Percentiles rank a stretch among this genome's conserved stretches.
These are phyloP conservation scores for Nemotelus nigrinus DNA, from an alignment of 2,888 invertebrate species.

Conservation along the genomic window DNA sequence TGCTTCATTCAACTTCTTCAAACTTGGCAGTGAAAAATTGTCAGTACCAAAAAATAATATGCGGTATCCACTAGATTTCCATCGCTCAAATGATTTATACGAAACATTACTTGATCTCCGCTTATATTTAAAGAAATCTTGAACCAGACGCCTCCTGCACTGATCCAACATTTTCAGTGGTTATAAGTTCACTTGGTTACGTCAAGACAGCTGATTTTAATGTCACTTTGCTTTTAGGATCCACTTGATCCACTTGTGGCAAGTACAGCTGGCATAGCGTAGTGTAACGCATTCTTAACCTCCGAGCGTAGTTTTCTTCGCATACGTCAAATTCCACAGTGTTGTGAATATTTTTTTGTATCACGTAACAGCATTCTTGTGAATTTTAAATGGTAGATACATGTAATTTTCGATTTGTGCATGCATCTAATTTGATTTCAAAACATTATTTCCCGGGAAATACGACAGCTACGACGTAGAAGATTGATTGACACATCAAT, in stretches of 20 bases:
- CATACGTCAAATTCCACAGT: neutral
- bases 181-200: neutral
- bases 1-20: conserved; percentile 73
- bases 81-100: conserved; percentile 10
- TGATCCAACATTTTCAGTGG: conserved; percentile 22
- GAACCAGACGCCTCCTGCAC: conserved; percentile 1
- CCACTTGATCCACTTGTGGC: too few relatives aligned
- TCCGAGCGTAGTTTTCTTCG: neutral
- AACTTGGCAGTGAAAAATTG: conserved; percentile 79
- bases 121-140: conserved; percentile 58
- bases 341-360: too few relatives aligned
- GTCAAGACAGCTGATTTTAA: neutral
- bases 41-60: conserved; percentile 90
- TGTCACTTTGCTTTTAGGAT: neutral
- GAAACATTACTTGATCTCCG: conserved; percentile 55
- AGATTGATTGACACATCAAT: too few relatives aligned
- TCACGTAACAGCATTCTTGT: too few relatives aligned
- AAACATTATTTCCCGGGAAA: too few relatives aligned
- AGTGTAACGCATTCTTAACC: neutral
- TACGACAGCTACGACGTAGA: too few relatives aligned
- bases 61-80: conserved; percentile 57
- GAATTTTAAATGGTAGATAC: too few relatives aligned
- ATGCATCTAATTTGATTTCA: too few relatives aligned
- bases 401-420: too few relatives aligned
- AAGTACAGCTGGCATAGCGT: too few relatives aligned